phyloP scores from a whole-genome alignment of 2,113 vertebrate genomes.

The Chascanopsetta lugubris region DNA sequence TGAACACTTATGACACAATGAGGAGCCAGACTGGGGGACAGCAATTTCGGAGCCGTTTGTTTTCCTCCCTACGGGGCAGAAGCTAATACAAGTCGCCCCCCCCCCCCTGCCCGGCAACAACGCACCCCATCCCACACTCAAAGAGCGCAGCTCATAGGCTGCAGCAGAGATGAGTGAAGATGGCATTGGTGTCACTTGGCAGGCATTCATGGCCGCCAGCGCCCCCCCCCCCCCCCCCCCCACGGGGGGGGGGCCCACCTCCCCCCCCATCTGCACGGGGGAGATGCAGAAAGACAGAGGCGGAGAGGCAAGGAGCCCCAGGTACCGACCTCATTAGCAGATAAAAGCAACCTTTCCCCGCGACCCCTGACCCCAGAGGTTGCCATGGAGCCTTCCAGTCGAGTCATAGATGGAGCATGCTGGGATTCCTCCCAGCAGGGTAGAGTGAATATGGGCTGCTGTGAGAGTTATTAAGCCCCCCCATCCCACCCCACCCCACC shows the following conservation, averaged over 20 bases:
- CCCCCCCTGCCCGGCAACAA: slow-evolving; percentile 29
- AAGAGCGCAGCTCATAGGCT: slow-evolving; percentile 22
- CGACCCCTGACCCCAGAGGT: slow-evolving; percentile 76
- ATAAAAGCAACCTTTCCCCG: slow-evolving; percentile 82
- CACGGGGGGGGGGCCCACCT: slow-evolving; percentile 30
- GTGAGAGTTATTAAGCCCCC: slow-evolving; percentile 64
- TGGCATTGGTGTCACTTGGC: slow-evolving; percentile 73
- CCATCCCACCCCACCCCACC: not conserved
- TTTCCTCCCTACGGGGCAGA: slow-evolving; percentile 57
- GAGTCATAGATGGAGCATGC: slow-evolving; percentile 67
- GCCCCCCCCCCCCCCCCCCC: slow-evolving; percentile 32
- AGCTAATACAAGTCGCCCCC: slow-evolving; percentile 36
- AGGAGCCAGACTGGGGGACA: slow-evolving; percentile 71
- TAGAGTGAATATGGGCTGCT: slow-evolving; percentile 63
- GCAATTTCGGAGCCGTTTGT: slow-evolving; percentile 67
- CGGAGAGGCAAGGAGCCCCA: slow-evolving; percentile 71
- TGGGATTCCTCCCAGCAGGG: slow-evolving; percentile 68
- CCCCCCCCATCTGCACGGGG: slow-evolving; percentile 20
- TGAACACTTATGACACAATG: slow-evolving; percentile 72
- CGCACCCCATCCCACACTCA: slow-evolving; percentile 16
- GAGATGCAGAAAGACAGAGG: slow-evolving; percentile 54
- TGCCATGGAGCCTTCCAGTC: slow-evolving; percentile 80
- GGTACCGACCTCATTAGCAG: slow-evolving; percentile 82
- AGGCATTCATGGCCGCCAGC: slow-evolving; percentile 55
- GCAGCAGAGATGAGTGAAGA: slow-evolving; percentile 68